These are phyloP conservation scores for Toxotes chatareus DNA, from an alignment of 2,113 vertebrate species.

Conservation along the genomic window DNA sequence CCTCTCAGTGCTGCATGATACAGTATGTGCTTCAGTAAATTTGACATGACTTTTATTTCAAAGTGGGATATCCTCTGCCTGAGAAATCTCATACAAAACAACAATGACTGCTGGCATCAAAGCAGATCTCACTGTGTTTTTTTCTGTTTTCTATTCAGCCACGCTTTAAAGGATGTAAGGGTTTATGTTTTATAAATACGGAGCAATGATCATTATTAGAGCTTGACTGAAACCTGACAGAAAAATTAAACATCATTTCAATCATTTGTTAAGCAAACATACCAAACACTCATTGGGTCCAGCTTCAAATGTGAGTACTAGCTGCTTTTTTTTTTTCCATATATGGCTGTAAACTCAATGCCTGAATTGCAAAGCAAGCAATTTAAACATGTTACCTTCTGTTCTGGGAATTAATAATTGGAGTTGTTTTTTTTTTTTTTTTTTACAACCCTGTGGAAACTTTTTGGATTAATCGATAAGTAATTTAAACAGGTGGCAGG, in stretches of 20 bases:
- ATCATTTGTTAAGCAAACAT: not conserved
- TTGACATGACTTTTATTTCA: conserved; percentile 47
- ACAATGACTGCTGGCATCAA: not conserved
- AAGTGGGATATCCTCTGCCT: conserved; percentile 3
- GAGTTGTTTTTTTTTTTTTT: not conserved
- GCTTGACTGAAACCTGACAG: not conserved
- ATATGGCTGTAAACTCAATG: not conserved
- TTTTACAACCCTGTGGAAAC: no score
- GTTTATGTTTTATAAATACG: not conserved
- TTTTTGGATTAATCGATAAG: not conserved
- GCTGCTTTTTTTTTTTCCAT: no score
- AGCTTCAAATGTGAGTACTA: not conserved
- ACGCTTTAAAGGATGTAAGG: not conserved
- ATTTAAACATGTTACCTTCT: not conserved
- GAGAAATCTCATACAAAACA: conserved; percentile 16
- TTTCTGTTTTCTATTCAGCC: not conserved
- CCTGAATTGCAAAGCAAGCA: not conserved
- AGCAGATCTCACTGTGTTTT: conserved; percentile 1
- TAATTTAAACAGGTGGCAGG: not conserved
- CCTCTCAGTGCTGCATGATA: conserved; percentile 31
- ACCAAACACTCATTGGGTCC: not conserved
- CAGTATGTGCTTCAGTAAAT: conserved; percentile 32
- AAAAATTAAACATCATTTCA: not conserved
- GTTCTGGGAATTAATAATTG: not conserved
- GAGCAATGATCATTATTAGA: not conserved